Evolutionary conservation across 2,113 vertebrate genomes (phyloP).

Genomic region (Haplochromis vanheusdeni): DNA sequence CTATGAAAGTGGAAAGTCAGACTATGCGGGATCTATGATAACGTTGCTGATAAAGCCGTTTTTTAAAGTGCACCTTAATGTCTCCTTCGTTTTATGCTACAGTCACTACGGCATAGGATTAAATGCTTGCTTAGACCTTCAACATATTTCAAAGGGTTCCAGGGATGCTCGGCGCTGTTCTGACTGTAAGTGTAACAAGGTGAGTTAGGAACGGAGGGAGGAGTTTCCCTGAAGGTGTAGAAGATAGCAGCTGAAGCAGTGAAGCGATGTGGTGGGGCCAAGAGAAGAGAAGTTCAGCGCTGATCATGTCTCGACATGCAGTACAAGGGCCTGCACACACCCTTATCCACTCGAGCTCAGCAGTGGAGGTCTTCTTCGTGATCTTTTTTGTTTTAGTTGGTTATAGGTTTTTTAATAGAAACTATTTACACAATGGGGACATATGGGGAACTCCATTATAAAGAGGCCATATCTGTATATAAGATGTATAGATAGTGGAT

Average conservation of each 20-base stretch:
- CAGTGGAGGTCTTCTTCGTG: background rate
- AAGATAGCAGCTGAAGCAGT: background rate
- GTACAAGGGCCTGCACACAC: background rate
- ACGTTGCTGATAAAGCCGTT: background rate
- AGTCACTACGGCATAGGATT: background rate
- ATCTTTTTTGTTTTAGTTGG: background rate
- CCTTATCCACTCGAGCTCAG: background rate
- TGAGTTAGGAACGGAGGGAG: background rate
- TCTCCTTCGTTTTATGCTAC: background rate
- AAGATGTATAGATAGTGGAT: background rate
- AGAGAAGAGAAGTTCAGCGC: background rate
- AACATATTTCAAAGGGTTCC: background rate
- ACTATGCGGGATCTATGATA: background rate
- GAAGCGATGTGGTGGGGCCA: background rate
- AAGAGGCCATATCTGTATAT: background rate
- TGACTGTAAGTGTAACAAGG: background rate
- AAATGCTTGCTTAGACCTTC: background rate
- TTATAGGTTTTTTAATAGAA: background rate
- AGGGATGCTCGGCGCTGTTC: background rate
- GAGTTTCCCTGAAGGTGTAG: background rate
- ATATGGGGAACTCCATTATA: background rate
- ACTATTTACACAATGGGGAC: background rate
- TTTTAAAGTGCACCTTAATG: background rate
- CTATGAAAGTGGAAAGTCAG: background rate
- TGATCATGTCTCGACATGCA: conserved; percentile 12